A percentile compares a stretch with the other conserved stretches of the same genome.
Evolutionary conservation across 2,797 vertebrate species (phyloP).

Genomic region (Enoplosus armatus): DNA sequence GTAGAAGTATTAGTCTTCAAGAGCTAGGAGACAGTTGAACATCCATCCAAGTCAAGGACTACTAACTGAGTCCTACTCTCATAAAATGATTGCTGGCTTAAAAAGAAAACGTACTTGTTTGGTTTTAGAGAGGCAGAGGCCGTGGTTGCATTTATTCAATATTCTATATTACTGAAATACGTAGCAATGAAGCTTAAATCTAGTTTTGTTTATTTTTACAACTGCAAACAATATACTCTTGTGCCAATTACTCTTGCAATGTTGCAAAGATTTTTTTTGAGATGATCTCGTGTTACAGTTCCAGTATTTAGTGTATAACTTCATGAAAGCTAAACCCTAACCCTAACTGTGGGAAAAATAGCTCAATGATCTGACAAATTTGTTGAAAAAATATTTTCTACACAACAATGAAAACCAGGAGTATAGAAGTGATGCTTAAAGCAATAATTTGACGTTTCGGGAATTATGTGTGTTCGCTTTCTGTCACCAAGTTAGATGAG

Average conservation of each 20-base stretch:
- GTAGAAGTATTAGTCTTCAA: background rate
- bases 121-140: background rate
- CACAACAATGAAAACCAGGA: background rate
- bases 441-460: background rate
- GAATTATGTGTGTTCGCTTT: background rate
- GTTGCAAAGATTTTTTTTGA: background rate
- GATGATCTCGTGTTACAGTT: background rate
- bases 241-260: background rate
- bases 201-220: background rate
- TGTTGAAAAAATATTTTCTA: background rate
- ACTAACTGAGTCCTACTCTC: background rate
- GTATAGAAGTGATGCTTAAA: background rate
- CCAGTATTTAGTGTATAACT: background rate
- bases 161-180: constrained; percentile 5
- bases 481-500: background rate
- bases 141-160: background rate
- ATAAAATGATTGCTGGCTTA: constrained; percentile 4
- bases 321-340: background rate
- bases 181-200: background rate
- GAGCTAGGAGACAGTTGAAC: constrained; percentile 3
- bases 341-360: too few species aligned
- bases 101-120: constrained; percentile 7
- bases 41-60: constrained; percentile 9
- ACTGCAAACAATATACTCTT: background rate
- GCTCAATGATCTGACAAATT: background rate